phyloP scores from a whole-genome alignment of 2,113 vertebrate genomes.

The Trematocara variabile region DNA sequence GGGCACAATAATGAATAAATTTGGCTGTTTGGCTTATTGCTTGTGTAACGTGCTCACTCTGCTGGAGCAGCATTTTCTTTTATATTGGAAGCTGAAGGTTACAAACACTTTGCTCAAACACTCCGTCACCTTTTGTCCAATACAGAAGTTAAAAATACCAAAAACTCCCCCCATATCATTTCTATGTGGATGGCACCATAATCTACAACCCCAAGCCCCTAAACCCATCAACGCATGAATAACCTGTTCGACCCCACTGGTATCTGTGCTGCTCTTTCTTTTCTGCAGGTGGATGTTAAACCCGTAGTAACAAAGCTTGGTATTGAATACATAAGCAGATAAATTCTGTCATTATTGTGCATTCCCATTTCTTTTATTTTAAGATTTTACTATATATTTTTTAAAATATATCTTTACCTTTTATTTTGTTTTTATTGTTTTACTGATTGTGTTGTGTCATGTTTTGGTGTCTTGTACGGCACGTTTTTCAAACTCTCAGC shows the following conservation, averaged over 20 bases:
- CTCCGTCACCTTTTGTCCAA: too few relatives aligned
- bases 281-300: neutral
- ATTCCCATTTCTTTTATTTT: neutral
- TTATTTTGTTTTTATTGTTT: neutral
- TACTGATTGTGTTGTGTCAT: neutral
- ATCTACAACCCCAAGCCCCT: neutral
- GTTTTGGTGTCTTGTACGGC: neutral
- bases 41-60: neutral
- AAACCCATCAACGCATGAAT: neutral
- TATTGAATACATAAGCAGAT: neutral
- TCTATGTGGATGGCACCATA: neutral
- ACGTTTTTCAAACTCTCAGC: rapidly evolving
- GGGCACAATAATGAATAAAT: neutral
- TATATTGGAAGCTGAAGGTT: too few relatives aligned
- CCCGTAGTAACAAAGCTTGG: neutral
- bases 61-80: too few relatives aligned
- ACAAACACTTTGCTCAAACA: too few relatives aligned
- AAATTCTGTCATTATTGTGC: neutral
- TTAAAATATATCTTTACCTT: rapidly evolving
- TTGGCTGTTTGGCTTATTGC: neutral
- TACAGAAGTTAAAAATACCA: too few relatives aligned
- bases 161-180: too few relatives aligned
- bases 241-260: neutral
- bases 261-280: neutral
- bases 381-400: neutral